Base-by-base conservation (phyloP, 92 coral and sea anemone genomes). In the Porites cylindrica region DNA sequence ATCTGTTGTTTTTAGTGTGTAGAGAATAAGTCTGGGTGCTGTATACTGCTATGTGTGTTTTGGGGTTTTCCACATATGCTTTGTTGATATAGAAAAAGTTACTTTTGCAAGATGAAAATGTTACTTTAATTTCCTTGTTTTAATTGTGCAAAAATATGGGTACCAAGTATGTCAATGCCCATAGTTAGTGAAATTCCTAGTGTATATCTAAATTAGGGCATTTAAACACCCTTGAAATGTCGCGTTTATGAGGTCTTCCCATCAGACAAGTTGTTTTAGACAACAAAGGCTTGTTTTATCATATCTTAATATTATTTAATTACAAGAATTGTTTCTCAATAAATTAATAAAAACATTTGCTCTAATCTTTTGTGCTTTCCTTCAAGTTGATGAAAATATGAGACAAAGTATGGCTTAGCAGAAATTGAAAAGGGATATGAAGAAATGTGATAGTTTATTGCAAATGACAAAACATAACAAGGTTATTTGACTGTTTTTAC, bases 401-500 rank as follows among this genome's bases (percentile, higher is more conserved):
- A 58, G 43, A 70, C 86, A 70, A 56, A 82, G 59, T 82, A 26
- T 38, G 29, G 53, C 62, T 80, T 63, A 66, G 9, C 78, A 56
- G 78, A 59, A 66, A 19, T 13, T 82, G 78, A 70, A 29, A 54
- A 70, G 70, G 86, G 70, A 82, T 82, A 56, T 54, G 66, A 56
- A 26, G 86, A 82, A 82, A 82, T 78, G 1, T 82, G 78, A 82
- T 70, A 82, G 78, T 21, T 32, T 69, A 67, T 47, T 10, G 23
- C 38, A 10, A 73, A 79, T 56, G 58, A 17, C 7, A 21, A 56
- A 59, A 70, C 78, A 71, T 82, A 70, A 71, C 76, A 82, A 82
- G 86, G 76, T 58, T 70, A 82, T 82, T 82, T 82, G 58, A 60
- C 86, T 59, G 58, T 18, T 19, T 68, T 58, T 69, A 43, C 71